Percentiles rank a stretch among this genome's conserved stretches.
phyloP scores from a whole-genome alignment of 1,140 invertebrate species.

The Nymphalis io region DNA sequence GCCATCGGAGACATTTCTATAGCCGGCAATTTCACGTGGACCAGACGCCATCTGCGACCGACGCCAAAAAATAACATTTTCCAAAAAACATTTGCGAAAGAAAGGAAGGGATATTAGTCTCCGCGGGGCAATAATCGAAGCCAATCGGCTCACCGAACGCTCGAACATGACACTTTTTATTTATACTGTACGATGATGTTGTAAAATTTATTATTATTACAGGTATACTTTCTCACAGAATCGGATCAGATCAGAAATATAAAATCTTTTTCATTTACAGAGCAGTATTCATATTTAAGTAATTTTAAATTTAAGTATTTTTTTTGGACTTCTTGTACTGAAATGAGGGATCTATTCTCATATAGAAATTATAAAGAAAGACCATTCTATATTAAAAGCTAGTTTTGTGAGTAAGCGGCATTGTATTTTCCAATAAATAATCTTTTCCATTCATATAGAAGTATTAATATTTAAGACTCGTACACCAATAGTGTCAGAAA shows the following conservation, averaged over 20 bases:
- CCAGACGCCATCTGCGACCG: conserved; percentile 72
- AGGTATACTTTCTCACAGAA: background rate
- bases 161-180: conserved; percentile 67
- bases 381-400: too few relatives aligned
- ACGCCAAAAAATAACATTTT: conserved; percentile 78
- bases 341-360: too few relatives aligned
- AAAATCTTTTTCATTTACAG: too few relatives aligned
- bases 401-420: too few relatives aligned
- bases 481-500: background rate
- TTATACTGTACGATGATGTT: conserved; percentile 51
- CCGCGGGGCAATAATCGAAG: conserved; percentile 51
- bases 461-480: too few relatives aligned
- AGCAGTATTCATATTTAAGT: too few relatives aligned
- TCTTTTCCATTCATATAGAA: too few relatives aligned
- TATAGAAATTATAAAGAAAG: too few relatives aligned
- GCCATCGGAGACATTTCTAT: conserved; percentile 65
- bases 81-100: conserved; percentile 73
- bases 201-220: conserved; percentile 27
- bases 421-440: background rate
- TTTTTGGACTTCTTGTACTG: too few relatives aligned
- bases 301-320: too few relatives aligned
- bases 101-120: conserved; percentile 77
- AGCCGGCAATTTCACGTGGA: conserved; percentile 66
- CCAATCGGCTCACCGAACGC: conserved; percentile 39
- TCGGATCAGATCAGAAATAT: too few relatives aligned